phyloP scores from a whole-genome alignment of 2,888 invertebrate genomes.

The Portevinia maculata region DNA sequence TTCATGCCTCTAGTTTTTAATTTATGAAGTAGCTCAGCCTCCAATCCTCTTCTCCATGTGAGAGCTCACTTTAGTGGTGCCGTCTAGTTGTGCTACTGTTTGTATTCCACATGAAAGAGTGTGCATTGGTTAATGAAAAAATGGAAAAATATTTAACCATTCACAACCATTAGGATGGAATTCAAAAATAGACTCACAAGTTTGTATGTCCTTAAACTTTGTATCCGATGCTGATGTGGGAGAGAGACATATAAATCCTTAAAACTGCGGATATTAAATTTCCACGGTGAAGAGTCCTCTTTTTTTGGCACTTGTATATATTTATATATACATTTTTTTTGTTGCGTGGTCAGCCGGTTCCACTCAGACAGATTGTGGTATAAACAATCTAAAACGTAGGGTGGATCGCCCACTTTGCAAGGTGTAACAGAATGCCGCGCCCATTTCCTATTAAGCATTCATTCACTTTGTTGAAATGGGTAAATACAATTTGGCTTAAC shows the following conservation, averaged over 20 bases:
- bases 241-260: conserved; percentile 52
- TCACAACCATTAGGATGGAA: conserved; percentile 50
- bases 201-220: conserved; percentile 66
- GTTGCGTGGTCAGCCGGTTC: conserved; percentile 27
- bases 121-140: conserved; percentile 73
- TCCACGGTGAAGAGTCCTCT: conserved; percentile 37
- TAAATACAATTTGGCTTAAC: conserved; percentile 63
- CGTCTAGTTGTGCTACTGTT: conserved; percentile 53
- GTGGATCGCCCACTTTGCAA: conserved; percentile 1
- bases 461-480: conserved; percentile 66
- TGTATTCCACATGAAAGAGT: conserved; percentile 62
- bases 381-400: conserved; percentile 28
- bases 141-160: conserved; percentile 30
- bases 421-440: conserved; percentile 64
- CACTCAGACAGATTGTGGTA: conserved; percentile 29
- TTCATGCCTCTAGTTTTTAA: conserved; percentile 69
- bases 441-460: conserved; percentile 70
- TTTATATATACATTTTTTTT: not conserved
- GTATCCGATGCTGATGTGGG: conserved; percentile 15
- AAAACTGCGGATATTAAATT: conserved; percentile 66
- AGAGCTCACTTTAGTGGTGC: conserved; percentile 48
- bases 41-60: conserved; percentile 42
- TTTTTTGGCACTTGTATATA: too few species aligned
- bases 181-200: conserved; percentile 48
- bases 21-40: conserved; percentile 67